Evolutionary conservation across 2,113 vertebrate species (phyloP).

Genomic region (Oryzias curvinotus): DNA sequence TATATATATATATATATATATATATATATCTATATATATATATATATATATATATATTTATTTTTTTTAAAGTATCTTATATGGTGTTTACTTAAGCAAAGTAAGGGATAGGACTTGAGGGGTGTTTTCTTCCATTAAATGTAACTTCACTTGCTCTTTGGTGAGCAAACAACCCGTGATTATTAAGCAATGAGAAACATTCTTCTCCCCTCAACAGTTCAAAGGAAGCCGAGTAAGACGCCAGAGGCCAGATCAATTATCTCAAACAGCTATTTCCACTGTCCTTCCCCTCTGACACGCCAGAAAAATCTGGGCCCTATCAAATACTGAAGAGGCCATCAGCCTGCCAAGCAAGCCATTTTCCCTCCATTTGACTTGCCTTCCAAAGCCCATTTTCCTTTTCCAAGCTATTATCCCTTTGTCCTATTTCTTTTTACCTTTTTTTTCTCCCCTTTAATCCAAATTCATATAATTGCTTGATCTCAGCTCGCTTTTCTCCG

Average conservation of each 20-base stretch:
- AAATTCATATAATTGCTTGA: slow-evolving; percentile 21
- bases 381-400: slow-evolving; percentile 49
- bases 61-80: not conserved
- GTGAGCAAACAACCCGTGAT: slow-evolving; percentile 16
- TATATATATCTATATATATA: no score
- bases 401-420: slow-evolving; percentile 46
- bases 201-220: slow-evolving; percentile 62
- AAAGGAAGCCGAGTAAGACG: slow-evolving; percentile 54
- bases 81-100: no score
- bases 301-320: slow-evolving; percentile 65
- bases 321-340: slow-evolving; percentile 51
- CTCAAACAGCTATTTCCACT: slow-evolving; percentile 64
- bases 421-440: slow-evolving; percentile 25
- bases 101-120: no score
- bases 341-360: slow-evolving; percentile 51
- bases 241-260: slow-evolving; percentile 74
- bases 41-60: no score
- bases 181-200: slow-evolving; percentile 55
- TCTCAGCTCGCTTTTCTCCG: slow-evolving; percentile 17
- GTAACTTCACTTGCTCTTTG: no score
- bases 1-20: no score
- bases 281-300: slow-evolving; percentile 56
- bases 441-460: slow-evolving; percentile 41
- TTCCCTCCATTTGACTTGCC: slow-evolving; percentile 50
- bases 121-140: no score